phyloP scores from a whole-genome alignment of 2,113 vertebrate genomes.

The Epinephelus moara region DNA sequence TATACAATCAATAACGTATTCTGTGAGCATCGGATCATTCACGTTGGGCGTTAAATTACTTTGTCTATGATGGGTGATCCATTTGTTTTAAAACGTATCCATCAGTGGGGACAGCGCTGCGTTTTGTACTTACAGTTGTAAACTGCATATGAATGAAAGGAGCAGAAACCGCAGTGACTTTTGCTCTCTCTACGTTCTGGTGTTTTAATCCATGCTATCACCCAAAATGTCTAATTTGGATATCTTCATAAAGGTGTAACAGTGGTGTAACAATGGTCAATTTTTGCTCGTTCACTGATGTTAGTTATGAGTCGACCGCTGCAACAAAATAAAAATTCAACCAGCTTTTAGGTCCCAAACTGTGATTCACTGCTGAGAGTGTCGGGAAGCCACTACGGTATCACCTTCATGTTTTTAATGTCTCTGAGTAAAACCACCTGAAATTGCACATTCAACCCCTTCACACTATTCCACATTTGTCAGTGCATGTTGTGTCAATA shows the following conservation, averaged over 20 bases:
- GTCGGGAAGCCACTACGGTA: conserved; percentile 1
- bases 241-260: conserved; percentile 1
- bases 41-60: neutral
- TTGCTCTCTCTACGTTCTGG: neutral
- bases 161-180: neutral
- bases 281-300: neutral
- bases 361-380: neutral
- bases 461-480: conserved; percentile 49
- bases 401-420: conserved; percentile 40
- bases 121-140: neutral
- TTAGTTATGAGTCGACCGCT: conserved; percentile 1
- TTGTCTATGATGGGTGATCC: neutral
- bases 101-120: neutral
- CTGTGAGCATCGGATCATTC: conserved; percentile 1
- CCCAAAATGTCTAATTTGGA: neutral
- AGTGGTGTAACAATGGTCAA: conserved; percentile 13
- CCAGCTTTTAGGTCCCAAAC: neutral
- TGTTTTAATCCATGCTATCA: neutral
- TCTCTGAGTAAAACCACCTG: conserved; percentile 37
- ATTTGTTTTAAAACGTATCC: conserved; percentile 19
- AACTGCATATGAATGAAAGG: neutral
- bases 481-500: conserved; percentile 59
- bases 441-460: conserved; percentile 62
- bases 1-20: conserved; percentile 38
- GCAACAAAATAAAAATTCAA: conserved; percentile 11